Base-by-base conservation (phyloP, 2,888 invertebrate genomes). In the Parnassius smintheus region DNA sequence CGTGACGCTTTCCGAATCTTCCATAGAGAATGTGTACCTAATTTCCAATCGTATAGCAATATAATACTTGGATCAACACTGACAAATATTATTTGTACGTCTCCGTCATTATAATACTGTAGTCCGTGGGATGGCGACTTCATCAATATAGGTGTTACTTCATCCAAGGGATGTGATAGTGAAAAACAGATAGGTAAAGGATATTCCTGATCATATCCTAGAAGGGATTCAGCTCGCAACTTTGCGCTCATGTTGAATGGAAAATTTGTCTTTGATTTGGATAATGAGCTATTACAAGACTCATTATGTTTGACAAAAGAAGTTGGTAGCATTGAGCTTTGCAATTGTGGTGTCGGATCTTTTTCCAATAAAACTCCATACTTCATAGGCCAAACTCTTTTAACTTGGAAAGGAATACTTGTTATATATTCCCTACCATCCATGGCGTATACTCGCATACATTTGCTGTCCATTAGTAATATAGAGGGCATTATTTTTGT, bases 131-230 rank as follows among this genome's bases (percentile, higher is more conserved):
- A 88, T 65, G 94, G 92, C 13, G 95, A 94, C 76, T 95, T 95
- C 66, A 95, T 92, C 9, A 96, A 86, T 46, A 98, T 94, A 0
- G 98, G 98, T 61, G 96, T 95, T 41, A 98, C 95, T 86, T 98
- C 98, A 82, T 98, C 97, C 59, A 98, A 86, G 0, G 98, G 98
- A 92, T 98, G 98, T 0, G 95, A 93, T 64, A 98, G 86, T 9
- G 97, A 97, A 83, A 97, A 98, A 56, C 98, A 93, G 0, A 96
- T 94, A 0, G 98, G 96, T 76, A 96, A 91, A 0, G 92, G 88
- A 57, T 93, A 89, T 50, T 92, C 92, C n/a, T 83, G 81, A 2
- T 91, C 92, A 45, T 80, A 88, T 0, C 76, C 83, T 1, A 85
- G 82, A 0, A 85, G 71, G 0, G 90, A 89, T 59, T 91, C 91